Evolutionary conservation across 2,113 vertebrate genomes (phyloP).

Genomic region (Macquaria ambigua): DNA sequence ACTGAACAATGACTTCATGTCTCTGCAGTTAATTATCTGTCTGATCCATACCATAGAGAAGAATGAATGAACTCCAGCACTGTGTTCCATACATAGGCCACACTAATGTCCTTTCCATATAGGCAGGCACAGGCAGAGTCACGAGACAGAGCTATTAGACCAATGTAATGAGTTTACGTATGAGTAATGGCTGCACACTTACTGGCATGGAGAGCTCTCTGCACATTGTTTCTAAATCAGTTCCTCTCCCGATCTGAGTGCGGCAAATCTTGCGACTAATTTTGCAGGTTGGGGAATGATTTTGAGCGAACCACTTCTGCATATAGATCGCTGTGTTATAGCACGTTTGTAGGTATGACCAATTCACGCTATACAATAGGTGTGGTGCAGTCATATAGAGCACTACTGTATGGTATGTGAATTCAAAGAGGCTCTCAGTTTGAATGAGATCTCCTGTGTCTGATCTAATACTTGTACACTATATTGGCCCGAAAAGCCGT

Average conservation of each 20-base stretch:
- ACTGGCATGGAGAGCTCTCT: conserved; percentile 41
- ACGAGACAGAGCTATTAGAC: conserved; percentile 72
- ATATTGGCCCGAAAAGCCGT: conserved; percentile 54
- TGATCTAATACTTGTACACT: conserved; percentile 49
- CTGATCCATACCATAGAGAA: conserved; percentile 75
- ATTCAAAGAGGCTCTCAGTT: conserved; percentile 35
- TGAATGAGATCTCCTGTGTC: conserved; percentile 30
- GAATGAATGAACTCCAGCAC: conserved; percentile 73
- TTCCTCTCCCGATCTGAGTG: conserved; percentile 24
- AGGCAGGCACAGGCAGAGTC: conserved; percentile 58
- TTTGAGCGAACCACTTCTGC: conserved; percentile 17
- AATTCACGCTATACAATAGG: background rate
- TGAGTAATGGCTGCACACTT: conserved; percentile 74
- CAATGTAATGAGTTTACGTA: conserved; percentile 76
- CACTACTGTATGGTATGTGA: conserved; percentile 11
- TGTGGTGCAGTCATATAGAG: conserved; percentile 1
- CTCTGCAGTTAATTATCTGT: conserved; percentile 78
- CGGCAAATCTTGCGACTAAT: conserved; percentile 46
- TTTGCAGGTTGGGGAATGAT: conserved; percentile 35
- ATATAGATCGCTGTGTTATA: conserved; percentile 4
- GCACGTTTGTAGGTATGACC: background rate
- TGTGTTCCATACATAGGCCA: conserved; percentile 61
- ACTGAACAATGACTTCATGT: conserved; percentile 78
- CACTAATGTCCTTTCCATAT: conserved; percentile 73
- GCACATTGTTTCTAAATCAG: conserved; percentile 52